Conservation (phyloP, 2,113 vertebrate genomes). For the Nothoprocta perdicaria region DNA sequence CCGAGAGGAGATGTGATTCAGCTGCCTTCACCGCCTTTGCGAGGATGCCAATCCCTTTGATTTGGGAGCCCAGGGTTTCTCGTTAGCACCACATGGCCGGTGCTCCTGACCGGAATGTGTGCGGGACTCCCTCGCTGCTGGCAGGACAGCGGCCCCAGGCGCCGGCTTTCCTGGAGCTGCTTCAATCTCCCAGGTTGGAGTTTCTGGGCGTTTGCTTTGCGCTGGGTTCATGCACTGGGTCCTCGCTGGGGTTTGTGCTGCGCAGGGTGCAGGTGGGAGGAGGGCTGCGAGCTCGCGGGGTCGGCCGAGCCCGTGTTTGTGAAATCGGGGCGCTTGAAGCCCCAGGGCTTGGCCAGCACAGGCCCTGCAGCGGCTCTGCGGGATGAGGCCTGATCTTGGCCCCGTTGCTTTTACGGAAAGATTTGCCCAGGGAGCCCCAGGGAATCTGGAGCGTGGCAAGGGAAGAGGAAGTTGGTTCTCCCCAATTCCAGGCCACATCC, state of each 20-base stretch:
- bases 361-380: not conserved
- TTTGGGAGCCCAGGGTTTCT: not conserved
- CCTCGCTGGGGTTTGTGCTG: not conserved
- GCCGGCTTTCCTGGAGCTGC: not conserved
- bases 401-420: not conserved
- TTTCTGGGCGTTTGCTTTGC: not conserved
- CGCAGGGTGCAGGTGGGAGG: not conserved
- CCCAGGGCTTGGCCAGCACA: not conserved
- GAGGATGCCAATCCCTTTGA: not conserved
- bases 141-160: not conserved
- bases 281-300: not conserved
- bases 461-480: not conserved
- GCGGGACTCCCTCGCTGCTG: not conserved
- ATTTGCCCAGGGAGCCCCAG: not conserved
- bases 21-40: accelerated
- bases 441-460: not conserved
- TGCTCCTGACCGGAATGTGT: not conserved
- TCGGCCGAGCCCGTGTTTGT: not conserved
- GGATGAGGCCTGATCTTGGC: not conserved
- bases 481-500: not conserved
- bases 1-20: not conserved
- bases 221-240: accelerated
- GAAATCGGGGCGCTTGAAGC: not conserved
- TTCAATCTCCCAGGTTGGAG: too few species aligned
- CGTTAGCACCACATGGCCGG: not conserved